These are phyloP conservation scores for Telmatherina bonti DNA, from an alignment of 2,797 vertebrate species.

Conservation along the genomic window DNA sequence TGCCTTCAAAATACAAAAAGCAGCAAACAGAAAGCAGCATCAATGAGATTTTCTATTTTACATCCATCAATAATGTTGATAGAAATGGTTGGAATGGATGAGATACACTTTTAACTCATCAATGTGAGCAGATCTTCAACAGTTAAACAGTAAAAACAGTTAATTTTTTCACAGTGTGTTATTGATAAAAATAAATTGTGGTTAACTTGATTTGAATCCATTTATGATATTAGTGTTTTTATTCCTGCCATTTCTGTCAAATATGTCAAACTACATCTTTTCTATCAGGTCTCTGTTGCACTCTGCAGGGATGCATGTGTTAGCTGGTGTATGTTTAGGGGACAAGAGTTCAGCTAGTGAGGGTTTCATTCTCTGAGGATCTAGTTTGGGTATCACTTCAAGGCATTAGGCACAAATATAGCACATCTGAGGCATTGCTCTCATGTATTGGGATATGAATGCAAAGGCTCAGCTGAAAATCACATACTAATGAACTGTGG, in stretches of 20 bases:
- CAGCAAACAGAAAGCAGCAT: neutral
- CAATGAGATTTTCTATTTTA: neutral
- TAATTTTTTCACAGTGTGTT: neutral
- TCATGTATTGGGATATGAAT: conserved; percentile 39
- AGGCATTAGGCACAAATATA: conserved; percentile 38
- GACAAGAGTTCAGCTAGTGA: conserved; percentile 29
- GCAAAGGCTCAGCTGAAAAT: conserved; percentile 41
- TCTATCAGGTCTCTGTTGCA: conserved; percentile 3
- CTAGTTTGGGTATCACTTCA: conserved; percentile 28
- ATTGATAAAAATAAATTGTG: neutral
- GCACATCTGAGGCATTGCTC: conserved; percentile 33
- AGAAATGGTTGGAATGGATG: neutral
- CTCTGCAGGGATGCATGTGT: neutral
- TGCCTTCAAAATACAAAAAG: neutral
- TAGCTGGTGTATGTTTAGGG: conserved; percentile 5
- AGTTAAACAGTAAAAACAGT: no score
- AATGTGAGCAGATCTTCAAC: neutral
- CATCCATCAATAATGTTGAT: neutral
- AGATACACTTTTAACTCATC: neutral
- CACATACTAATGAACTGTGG: conserved; percentile 68
- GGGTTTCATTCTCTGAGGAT: conserved; percentile 12
- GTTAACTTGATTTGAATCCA: conserved; percentile 10
- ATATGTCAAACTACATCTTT: neutral
- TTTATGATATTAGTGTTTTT: no score
- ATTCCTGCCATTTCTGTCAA: neutral